Percentiles rank a stretch among this genome's conserved stretches.
These are phyloP conservation scores for Zygogramma bicolorata DNA, from an alignment of 2,888 invertebrate genomes.

Conservation along the genomic window DNA sequence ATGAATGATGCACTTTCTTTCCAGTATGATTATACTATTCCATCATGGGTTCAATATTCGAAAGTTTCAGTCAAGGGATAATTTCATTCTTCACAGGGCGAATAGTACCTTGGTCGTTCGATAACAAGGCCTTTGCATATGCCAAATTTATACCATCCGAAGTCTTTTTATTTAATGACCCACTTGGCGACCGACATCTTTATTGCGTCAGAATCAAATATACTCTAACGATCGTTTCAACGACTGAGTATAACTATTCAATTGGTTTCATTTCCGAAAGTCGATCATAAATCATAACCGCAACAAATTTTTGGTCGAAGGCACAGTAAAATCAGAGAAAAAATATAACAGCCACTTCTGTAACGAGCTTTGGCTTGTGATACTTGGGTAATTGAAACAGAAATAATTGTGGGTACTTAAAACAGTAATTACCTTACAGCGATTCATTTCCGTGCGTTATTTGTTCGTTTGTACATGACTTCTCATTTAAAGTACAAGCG, in stretches of 20 bases:
- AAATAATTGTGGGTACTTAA: not conserved
- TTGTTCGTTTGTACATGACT: not conserved
- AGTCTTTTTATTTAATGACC: not conserved
- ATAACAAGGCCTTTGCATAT: too few species aligned
- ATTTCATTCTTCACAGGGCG: too few species aligned
- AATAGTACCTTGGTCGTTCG: too few species aligned
- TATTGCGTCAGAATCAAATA: not conserved
- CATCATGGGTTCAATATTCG: too few species aligned
- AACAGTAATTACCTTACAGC: constrained; percentile 1
- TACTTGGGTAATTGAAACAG: not conserved
- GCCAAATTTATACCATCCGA: not conserved
- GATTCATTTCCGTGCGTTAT: not conserved
- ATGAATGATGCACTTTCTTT: too few species aligned
- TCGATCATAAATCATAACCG: not conserved
- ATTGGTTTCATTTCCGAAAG: not conserved
- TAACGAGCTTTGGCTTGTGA: not conserved
- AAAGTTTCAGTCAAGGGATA: too few species aligned
- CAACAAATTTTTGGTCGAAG: not conserved
- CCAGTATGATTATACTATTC: too few species aligned
- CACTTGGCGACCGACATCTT: not conserved
- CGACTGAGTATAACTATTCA: not conserved
- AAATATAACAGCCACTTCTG: not conserved
- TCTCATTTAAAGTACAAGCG: not conserved
- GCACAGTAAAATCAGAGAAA: not conserved
- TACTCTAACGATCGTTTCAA: not conserved